Base-by-base conservation (phyloP, 2,888 invertebrate species). In the Phyto melanocephala region DNA sequence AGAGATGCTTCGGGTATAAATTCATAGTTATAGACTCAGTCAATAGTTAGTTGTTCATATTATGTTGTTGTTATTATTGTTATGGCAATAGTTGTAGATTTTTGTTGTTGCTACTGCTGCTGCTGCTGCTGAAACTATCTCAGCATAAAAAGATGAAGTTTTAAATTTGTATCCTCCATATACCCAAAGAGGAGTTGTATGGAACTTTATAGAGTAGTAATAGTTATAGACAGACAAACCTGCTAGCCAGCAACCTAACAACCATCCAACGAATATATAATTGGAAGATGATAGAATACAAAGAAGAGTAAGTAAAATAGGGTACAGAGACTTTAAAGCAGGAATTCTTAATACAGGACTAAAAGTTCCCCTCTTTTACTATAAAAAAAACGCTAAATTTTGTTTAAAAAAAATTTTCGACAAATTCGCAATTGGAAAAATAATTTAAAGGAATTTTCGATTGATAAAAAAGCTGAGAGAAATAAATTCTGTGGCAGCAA, bases 1-100 rank as follows among this genome's bases (percentile, higher is more conserved):
- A 72, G 81, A 81, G 84, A 79, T 79, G 56, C 62, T 74, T 52
- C 62, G 56, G 77, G 24, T 85, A 84, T 52, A 20, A 75, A 63
- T 62, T 28, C 37, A 52, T 67, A 75, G 40, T 72, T 50, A 63
- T 33, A 35, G 33, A 65, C 33, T 33, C 47, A 15, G 15, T 15
- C 45, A 17, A 45, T 45, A 22, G 37, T n/a, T 28, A 28, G 28
- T 28, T 28, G 28, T 28, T 28, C 28, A 28, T 28, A 28, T 3
- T 28, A 6, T 3, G 6, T 5, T 28, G 28, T 28, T 28, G 28
- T 28, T 28, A 6, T 28, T 28, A 6, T 54, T 70, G 85, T 86
- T 87, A 85, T 85, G 84, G 84, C 86, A 84, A 84, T 86, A 82
- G 86, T 72, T 82, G 80, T 80, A 84, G 79, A 28, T 3, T 28